Conservation (phyloP, 2,888 invertebrate genomes). For the Polylopha cassiicola region DNA sequence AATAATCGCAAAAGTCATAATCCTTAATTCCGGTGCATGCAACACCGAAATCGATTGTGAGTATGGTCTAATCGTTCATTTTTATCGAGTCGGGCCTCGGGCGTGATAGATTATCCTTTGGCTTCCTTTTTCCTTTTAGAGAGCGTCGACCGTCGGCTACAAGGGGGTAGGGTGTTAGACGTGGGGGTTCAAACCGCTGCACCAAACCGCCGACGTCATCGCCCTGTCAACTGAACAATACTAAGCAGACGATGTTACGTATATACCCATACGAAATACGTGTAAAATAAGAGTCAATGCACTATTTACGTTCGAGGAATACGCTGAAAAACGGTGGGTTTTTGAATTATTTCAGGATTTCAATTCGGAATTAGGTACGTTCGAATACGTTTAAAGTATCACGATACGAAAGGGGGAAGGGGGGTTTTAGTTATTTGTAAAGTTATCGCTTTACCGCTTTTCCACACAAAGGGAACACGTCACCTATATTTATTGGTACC, state of each 20-base stretch:
- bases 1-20: constrained; percentile 12
- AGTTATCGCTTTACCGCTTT: too few species aligned
- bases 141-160: constrained; percentile 72
- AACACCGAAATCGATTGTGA: constrained; percentile 58
- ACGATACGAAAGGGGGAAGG: too few species aligned
- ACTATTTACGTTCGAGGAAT: constrained; percentile 10
- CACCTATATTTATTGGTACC: too few species aligned
- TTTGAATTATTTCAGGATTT: too few species aligned
- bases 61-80: constrained; percentile 70
- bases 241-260: constrained; percentile 71
- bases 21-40: constrained; percentile 28
- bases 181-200: constrained; percentile 47
- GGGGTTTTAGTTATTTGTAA: too few species aligned
- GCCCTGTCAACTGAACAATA: constrained; percentile 76
- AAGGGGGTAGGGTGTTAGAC: constrained; percentile 49
- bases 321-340: too few species aligned
- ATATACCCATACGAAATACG: constrained; percentile 55
- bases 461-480: too few species aligned
- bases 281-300: constrained; percentile 38
- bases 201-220: constrained; percentile 68
- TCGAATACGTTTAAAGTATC: too few species aligned
- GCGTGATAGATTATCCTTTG: constrained; percentile 76
- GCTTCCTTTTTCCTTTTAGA: constrained; percentile 73
- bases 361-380: too few species aligned
- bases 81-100: constrained; percentile 71